phyloP scores from a whole-genome alignment of 2,888 invertebrate genomes.

The Ophion obscuratus region DNA sequence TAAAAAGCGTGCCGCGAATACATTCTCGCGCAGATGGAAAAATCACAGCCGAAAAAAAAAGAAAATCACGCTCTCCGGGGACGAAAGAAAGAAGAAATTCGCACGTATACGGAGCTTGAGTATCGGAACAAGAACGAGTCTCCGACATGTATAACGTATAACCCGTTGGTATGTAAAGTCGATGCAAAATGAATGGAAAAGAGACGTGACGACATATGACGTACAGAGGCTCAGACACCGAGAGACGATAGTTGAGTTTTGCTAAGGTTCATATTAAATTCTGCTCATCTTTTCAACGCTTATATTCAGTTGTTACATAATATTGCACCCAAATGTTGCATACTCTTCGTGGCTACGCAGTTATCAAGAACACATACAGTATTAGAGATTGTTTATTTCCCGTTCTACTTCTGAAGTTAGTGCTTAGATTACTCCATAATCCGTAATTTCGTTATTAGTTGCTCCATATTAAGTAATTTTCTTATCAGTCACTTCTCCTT shows the following conservation, averaged over 20 bases:
- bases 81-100: conserved; percentile 39
- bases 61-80: conserved; percentile 25
- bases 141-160: background rate
- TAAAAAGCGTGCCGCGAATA: conserved; percentile 28
- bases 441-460: too few species aligned
- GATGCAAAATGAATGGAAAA: conserved; percentile 47
- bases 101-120: conserved; percentile 12
- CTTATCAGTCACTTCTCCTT: too few species aligned
- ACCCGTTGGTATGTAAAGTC: conserved; percentile 34
- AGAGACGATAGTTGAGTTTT: background rate
- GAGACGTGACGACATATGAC: background rate
- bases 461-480: too few species aligned
- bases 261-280: background rate
- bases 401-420: too few species aligned
- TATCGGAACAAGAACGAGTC: conserved; percentile 16
- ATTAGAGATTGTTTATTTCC: too few species aligned
- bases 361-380: too few species aligned
- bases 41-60: conserved; percentile 14
- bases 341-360: background rate
- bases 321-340: conserved; percentile 46
- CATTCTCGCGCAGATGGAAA: conserved; percentile 35
- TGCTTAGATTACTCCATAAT: too few species aligned
- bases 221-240: background rate
- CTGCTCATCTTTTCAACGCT: too few species aligned
- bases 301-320: conserved; percentile 21